phyloP scores from a whole-genome alignment of 1,140 invertebrate genomes.

The Diachasma alloeum region DNA sequence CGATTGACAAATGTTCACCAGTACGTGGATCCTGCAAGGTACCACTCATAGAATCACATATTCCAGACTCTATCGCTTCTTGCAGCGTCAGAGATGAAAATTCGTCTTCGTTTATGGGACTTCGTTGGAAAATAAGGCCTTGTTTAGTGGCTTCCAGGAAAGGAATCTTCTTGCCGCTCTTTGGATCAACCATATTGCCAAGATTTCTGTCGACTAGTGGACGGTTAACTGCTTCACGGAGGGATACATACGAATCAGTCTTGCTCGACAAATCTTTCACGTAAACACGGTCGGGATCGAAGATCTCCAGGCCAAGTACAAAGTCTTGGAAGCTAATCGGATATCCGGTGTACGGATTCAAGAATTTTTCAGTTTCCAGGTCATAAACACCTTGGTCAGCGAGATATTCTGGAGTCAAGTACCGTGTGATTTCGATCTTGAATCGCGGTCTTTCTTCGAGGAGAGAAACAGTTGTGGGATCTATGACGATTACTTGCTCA shows the following conservation, averaged over 20 bases:
- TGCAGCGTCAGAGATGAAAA: constrained; percentile 67
- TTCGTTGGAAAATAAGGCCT: constrained; percentile 71
- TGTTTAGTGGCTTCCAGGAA: constrained; percentile 86
- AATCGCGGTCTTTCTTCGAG: constrained; percentile 51
- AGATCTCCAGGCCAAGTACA: constrained; percentile 77
- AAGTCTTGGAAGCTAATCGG: constrained; percentile 80
- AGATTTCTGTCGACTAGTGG: constrained; percentile 79
- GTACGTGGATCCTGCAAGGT: constrained; percentile 72
- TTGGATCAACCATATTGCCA: constrained; percentile 84
- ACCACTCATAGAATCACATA: constrained; percentile 71
- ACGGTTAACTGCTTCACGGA: constrained; percentile 78
- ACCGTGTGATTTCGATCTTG: constrained; percentile 61
- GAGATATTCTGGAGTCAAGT: constrained; percentile 73
- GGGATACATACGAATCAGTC: constrained; percentile 72
- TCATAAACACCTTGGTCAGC: constrained; percentile 80
- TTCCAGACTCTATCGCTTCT: constrained; percentile 72
- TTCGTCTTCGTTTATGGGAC: constrained; percentile 46
- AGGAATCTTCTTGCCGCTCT: constrained; percentile 79
- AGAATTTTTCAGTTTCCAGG: constrained; percentile 75
- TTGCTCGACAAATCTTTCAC: constrained; percentile 80
- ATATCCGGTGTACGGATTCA: constrained; percentile 79
- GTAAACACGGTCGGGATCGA: constrained; percentile 78
- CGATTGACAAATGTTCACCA: constrained; percentile 71
- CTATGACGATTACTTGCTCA: constrained; percentile 72
- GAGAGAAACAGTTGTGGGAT: constrained; percentile 62